A percentile compares a stretch with the other conserved stretches of the same genome.
These are phyloP conservation scores for Lumbricus terrestris DNA, from an alignment of 2,888 invertebrate genomes.

Conservation along the genomic window DNA sequence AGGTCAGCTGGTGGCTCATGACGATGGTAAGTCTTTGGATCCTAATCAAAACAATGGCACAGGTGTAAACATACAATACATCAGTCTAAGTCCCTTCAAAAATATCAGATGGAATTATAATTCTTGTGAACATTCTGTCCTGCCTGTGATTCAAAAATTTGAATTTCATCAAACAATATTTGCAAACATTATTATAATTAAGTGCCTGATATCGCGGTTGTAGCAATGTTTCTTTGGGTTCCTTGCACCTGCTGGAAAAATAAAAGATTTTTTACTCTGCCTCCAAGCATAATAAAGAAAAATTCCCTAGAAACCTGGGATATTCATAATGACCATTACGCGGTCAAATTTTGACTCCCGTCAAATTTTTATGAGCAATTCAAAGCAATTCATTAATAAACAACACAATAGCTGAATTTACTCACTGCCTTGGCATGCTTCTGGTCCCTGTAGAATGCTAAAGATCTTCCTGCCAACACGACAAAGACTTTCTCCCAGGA, in stretches of 20 bases:
- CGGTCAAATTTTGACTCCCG: too few relatives aligned
- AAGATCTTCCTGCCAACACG: constrained; percentile 79
- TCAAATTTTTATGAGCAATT: neutral
- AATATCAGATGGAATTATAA: too few relatives aligned
- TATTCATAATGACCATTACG: too few relatives aligned
- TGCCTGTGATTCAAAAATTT: too few relatives aligned
- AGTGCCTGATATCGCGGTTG: too few relatives aligned
- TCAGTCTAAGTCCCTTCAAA: neutral
- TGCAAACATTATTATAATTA: too few relatives aligned
- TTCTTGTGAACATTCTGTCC: too few relatives aligned
- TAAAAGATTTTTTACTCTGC: too few relatives aligned
- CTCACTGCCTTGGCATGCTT: constrained; percentile 74
- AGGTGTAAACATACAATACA: neutral
- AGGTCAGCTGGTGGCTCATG: constrained; percentile 85
- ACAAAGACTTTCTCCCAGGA: constrained; percentile 79
- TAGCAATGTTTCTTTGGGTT: too few relatives aligned
- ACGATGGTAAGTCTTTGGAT: constrained; percentile 80
- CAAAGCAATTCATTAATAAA: neutral
- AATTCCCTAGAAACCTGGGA: neutral
- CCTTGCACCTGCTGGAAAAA: too few relatives aligned
- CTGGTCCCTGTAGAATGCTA: constrained; percentile 93
- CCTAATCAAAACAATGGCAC: constrained; percentile 57
- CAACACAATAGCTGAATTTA: constrained; percentile 13
- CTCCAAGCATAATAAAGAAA: neutral
- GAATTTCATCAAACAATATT: too few relatives aligned